These are phyloP conservation scores for Sturnus vulgaris DNA, from an alignment of 2,113 vertebrate genomes.

Conservation along the genomic window DNA sequence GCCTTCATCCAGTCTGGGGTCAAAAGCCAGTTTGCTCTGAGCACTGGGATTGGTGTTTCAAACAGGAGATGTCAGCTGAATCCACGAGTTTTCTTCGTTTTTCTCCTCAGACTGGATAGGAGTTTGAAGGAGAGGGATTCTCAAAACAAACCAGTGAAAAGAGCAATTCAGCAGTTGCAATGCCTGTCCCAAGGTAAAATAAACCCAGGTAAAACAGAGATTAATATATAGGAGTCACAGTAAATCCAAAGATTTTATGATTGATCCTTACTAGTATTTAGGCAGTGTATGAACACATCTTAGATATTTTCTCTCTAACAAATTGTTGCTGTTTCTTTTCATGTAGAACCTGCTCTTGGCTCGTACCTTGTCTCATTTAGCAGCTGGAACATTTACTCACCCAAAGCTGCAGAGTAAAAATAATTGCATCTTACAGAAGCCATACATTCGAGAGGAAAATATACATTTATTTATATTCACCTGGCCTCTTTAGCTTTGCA, in stretches of 20 bases:
- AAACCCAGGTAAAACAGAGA: neutral
- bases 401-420: neutral
- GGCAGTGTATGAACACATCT: neutral
- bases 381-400: constrained; percentile 20
- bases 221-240: neutral
- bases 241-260: neutral
- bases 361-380: constrained; percentile 19
- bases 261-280: neutral
- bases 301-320: neutral
- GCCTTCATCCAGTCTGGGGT: neutral
- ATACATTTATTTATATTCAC: neutral
- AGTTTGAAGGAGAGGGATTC: constrained; percentile 14
- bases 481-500: constrained; percentile 28
- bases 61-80: neutral
- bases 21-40: neutral
- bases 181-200: neutral
- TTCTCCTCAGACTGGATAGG: neutral
- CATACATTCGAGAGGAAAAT: neutral
- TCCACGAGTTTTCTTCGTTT: neutral
- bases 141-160: neutral
- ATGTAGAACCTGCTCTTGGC: neutral
- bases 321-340: constrained; percentile 34
- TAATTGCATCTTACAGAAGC: constrained; percentile 22
- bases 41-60: neutral
- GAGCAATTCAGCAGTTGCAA: neutral